Conservation (phyloP, 2,797 vertebrate genomes). For the Danio kyathit region DNA sequence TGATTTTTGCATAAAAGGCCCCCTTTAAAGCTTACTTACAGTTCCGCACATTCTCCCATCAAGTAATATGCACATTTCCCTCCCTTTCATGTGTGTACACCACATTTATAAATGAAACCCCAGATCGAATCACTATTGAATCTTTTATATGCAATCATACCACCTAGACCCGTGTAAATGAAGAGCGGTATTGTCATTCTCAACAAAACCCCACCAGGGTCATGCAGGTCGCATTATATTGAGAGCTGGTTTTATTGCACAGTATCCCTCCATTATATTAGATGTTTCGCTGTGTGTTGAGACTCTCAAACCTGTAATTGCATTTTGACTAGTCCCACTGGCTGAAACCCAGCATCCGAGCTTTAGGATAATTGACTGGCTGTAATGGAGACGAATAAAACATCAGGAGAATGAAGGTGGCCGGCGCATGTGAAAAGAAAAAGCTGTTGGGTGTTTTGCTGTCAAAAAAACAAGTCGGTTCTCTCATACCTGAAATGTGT, state of each 20-base stretch:
- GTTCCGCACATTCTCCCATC: no score
- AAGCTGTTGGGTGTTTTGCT: slow-evolving; percentile 38
- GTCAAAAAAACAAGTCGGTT: slow-evolving; percentile 66
- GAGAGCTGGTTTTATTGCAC: slow-evolving; percentile 31
- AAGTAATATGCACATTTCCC: no score
- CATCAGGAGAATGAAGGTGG: slow-evolving; percentile 14
- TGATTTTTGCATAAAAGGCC: no score
- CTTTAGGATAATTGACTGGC: slow-evolving; percentile 35
- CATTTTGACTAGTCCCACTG: slow-evolving; percentile 42
- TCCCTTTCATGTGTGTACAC: no score
- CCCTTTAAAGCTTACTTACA: no score
- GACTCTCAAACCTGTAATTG: slow-evolving; percentile 50
- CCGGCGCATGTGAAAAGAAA: slow-evolving; percentile 29
- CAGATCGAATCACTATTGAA: no score
- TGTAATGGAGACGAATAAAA: slow-evolving; percentile 38
- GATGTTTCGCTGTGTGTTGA: slow-evolving; percentile 27
- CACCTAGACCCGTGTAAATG: neutral
- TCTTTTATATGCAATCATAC: neutral
- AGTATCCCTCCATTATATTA: slow-evolving; percentile 35
- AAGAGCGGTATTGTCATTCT: slow-evolving; percentile 21
- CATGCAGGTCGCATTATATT: slow-evolving; percentile 33
- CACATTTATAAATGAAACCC: no score
- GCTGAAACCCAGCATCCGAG: slow-evolving; percentile 19
- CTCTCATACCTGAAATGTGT: slow-evolving; percentile 44
- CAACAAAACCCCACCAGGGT: slow-evolving; percentile 26